A percentile compares a stretch with the other conserved stretches of the same genome.
phyloP scores from a whole-genome alignment of 2,888 invertebrate species.

The Agonopterix heracliana region DNA sequence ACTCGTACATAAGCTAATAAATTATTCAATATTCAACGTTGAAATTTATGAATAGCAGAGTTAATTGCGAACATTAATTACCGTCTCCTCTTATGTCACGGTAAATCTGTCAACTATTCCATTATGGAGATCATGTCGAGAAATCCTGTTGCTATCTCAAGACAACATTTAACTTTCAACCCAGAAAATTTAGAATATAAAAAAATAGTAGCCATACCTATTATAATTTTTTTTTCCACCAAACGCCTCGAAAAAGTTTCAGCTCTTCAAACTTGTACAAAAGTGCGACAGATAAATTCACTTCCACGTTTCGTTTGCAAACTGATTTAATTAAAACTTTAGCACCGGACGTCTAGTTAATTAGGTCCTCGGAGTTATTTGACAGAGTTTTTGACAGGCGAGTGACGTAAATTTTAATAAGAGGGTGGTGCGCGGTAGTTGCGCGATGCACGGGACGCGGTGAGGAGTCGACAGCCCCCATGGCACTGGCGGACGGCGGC shows the following conservation, averaged over 20 bases:
- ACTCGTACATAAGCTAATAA: too few relatives aligned
- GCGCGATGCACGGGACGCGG: slow-evolving; percentile 1
- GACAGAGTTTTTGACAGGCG: slow-evolving; percentile 47
- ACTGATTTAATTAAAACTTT: slow-evolving; percentile 29
- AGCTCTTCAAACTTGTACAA: slow-evolving; percentile 28
- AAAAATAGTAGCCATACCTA: neutral
- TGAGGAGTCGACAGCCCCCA: slow-evolving; percentile 43
- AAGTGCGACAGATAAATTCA: slow-evolving; percentile 37
- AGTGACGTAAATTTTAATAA: slow-evolving; percentile 53
- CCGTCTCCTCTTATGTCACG: neutral
- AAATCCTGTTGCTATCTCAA: too few relatives aligned
- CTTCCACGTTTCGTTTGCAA: slow-evolving; percentile 28
- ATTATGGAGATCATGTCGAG: too few relatives aligned
- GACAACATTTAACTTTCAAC: too few relatives aligned
- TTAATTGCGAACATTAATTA: slow-evolving; percentile 1
- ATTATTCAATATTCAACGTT: neutral
- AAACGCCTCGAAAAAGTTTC: slow-evolving; percentile 32
- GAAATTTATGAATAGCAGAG: too few relatives aligned
- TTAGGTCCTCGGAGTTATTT: slow-evolving; percentile 36
- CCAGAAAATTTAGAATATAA: too few relatives aligned
- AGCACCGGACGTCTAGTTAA: slow-evolving; percentile 28
- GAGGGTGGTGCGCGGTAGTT: slow-evolving; percentile 21
- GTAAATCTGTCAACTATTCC: too few relatives aligned
- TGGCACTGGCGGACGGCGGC: slow-evolving; percentile 39
- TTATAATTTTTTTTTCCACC: slow-evolving; percentile 22